Evolutionary conservation across 1,140 invertebrate genomes (phyloP).

Genomic region (Ladona fulva): DNA sequence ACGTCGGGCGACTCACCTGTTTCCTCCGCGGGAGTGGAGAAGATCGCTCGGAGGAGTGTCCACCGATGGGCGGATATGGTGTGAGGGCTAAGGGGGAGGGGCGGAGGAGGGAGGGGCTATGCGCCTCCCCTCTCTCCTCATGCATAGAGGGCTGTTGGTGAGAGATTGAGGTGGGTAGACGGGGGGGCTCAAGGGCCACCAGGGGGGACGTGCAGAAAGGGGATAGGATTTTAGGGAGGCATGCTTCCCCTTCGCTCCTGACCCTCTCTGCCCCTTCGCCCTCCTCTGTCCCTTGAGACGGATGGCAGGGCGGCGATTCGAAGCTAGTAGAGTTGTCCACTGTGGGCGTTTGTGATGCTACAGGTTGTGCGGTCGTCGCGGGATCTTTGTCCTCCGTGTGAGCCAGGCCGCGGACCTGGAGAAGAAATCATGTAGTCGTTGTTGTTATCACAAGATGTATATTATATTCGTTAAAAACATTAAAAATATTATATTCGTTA

Average conservation of each 20-base stretch:
- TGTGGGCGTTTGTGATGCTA: constrained; percentile 32
- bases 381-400: constrained; percentile 47
- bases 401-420: constrained; percentile 57
- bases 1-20: constrained; percentile 33
- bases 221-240: neutral
- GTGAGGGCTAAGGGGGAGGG: constrained; percentile 18
- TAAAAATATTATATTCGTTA: too few species aligned
- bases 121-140: constrained; percentile 24
- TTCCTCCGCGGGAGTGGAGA: constrained; percentile 68
- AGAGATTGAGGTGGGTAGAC: constrained; percentile 21
- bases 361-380: constrained; percentile 50
- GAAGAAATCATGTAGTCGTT: neutral
- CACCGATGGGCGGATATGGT: constrained; percentile 15
- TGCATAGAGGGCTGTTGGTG: constrained; percentile 18
- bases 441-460: too few species aligned
- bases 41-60: constrained; percentile 38
- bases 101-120: constrained; percentile 21
- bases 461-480: too few species aligned
- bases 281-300: neutral
- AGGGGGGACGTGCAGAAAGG: constrained; percentile 16
- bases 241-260: neutral
- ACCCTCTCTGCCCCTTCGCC: neutral
- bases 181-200: constrained; percentile 17
- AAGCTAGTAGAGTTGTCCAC: constrained; percentile 43
- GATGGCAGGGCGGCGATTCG: constrained; percentile 20